Conservation (phyloP, 2,797 vertebrate genomes). For the Ataeniobius toweri region DNA sequence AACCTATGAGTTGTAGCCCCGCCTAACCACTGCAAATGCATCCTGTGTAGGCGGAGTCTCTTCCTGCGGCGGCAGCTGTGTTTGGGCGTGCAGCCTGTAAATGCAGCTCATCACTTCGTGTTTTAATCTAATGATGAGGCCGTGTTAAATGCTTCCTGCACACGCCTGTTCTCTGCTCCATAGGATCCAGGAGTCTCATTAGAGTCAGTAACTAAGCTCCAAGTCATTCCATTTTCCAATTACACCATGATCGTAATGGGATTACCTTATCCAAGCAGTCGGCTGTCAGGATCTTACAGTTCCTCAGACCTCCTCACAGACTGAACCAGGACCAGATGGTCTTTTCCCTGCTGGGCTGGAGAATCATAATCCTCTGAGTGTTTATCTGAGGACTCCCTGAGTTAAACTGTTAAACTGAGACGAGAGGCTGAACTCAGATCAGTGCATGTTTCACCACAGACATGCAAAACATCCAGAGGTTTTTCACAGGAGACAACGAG, state of each 20-base stretch:
- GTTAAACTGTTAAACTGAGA: constrained; percentile 68
- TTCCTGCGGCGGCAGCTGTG: not conserved
- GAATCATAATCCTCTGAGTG: constrained; percentile 70
- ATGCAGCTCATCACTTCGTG: constrained; percentile 4
- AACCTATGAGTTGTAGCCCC: not conserved
- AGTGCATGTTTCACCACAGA: not conserved
- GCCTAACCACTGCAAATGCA: not conserved
- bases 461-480: not conserved
- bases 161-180: constrained; percentile 36
- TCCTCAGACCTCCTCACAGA: constrained; percentile 40
- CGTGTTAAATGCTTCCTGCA: constrained; percentile 41
- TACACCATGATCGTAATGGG: constrained; percentile 55
- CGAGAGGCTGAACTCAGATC: not conserved
- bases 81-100: not conserved
- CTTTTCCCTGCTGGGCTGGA: constrained; percentile 55
- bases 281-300: constrained; percentile 8
- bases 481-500: not conserved
- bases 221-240: constrained; percentile 62
- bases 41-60: not conserved
- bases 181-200: constrained; percentile 41
- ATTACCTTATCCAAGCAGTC: constrained; percentile 51
- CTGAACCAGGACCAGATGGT: constrained; percentile 69
- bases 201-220: constrained; percentile 48
- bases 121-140: constrained; percentile 31
- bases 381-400: constrained; percentile 72